Conservation (phyloP, 2,113 vertebrate genomes). For the Malurus melanocephalus region DNA sequence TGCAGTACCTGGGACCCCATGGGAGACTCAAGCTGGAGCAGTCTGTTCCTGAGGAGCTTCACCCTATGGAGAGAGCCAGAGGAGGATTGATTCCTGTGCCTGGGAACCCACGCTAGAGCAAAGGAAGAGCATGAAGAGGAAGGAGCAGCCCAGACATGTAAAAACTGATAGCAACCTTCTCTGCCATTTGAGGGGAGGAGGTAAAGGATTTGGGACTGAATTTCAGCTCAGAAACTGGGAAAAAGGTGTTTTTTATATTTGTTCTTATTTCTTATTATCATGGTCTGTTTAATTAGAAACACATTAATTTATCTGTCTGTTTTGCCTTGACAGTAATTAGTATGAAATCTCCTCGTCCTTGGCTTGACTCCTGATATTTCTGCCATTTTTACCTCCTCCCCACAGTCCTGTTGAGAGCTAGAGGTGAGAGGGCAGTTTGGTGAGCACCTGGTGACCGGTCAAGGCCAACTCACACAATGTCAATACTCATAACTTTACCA, state of each 20-base stretch:
- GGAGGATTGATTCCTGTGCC: not conserved
- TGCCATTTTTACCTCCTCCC: not conserved
- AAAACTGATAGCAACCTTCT: not conserved
- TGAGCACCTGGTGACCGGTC: not conserved
- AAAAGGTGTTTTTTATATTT: not conserved
- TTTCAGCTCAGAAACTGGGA: too few species aligned
- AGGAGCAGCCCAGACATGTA: not conserved
- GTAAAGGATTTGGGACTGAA: not conserved
- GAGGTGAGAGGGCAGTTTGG: not conserved
- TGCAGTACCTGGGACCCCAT: not conserved
- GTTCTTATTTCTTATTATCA: not conserved
- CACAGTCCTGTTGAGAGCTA: not conserved
- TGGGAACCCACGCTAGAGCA: not conserved
- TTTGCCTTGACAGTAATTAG: not conserved
- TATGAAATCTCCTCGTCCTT: not conserved
- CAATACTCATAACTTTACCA: accelerated
- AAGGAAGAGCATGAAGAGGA: not conserved
- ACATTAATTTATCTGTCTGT: not conserved
- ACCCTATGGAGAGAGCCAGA: not conserved
- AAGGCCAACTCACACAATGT: not conserved
- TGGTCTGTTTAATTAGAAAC: not conserved
- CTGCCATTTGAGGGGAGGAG: accelerated
- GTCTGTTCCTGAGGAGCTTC: not conserved
- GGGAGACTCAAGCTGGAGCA: not conserved
- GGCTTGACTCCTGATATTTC: not conserved